Evolutionary conservation across 2,888 invertebrate genomes (phyloP).

Genomic region (Scaptomyza tumidula): DNA sequence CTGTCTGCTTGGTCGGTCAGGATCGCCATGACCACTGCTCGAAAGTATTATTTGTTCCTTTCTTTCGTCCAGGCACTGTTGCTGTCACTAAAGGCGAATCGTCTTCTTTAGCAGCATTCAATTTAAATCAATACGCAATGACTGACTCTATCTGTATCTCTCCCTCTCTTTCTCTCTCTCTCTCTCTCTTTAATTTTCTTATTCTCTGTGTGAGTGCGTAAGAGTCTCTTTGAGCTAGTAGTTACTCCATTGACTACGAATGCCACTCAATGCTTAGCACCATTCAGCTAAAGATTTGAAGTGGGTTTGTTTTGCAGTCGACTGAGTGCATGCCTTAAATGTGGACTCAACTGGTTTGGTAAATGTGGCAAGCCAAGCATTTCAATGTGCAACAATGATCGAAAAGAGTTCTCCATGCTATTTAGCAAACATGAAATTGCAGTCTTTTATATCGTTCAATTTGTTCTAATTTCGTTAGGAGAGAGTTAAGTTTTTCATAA

Average conservation of each 20-base stretch:
- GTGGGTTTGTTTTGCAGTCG: slow-evolving; percentile 69
- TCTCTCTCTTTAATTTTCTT: not conserved
- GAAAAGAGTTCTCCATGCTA: slow-evolving; percentile 6
- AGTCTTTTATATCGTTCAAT: not conserved
- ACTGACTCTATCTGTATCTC: slow-evolving; percentile 2
- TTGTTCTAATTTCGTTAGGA: not conserved
- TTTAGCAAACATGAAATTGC: not conserved
- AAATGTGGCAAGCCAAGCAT: slow-evolving; percentile 23
- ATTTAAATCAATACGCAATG: slow-evolving; percentile 69
- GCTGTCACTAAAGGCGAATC: slow-evolving; percentile 24
- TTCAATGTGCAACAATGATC: slow-evolving; percentile 7
- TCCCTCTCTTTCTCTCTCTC: not conserved
- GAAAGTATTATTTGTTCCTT: slow-evolving; percentile 31
- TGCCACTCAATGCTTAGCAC: slow-evolving; percentile 63
- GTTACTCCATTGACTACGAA: slow-evolving; percentile 53
- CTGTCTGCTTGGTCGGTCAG: slow-evolving; percentile 41
- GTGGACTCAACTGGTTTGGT: slow-evolving; percentile 33
- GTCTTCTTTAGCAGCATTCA: slow-evolving; percentile 54
- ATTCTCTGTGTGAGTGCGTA: not conserved
- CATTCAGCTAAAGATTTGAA: slow-evolving; percentile 53
- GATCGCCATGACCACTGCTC: slow-evolving; percentile 29
- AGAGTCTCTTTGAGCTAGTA: slow-evolving; percentile 37
- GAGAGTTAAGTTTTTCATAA: not conserved
- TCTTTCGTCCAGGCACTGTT: slow-evolving; percentile 16
- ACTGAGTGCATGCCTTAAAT: slow-evolving; percentile 50